A percentile compares a stretch with the other conserved stretches of the same genome.
Evolutionary conservation across 2,113 vertebrate genomes (phyloP).

Genomic region (Oreochromis tanganicae): DNA sequence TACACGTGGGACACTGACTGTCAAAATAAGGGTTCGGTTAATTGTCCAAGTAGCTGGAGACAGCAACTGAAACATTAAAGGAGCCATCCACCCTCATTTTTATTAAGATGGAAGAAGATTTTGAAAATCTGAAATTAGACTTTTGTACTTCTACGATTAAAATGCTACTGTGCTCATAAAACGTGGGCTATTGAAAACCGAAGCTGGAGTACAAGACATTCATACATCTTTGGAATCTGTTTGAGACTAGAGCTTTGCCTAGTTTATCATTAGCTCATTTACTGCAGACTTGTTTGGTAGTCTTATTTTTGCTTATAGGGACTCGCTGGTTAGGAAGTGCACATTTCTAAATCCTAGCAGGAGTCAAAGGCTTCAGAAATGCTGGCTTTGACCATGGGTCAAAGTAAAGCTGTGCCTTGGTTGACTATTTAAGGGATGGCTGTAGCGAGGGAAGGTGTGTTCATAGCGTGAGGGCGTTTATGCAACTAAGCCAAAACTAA

Average conservation of each 20-base stretch:
- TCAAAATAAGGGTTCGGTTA: neutral
- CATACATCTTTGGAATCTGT: neutral
- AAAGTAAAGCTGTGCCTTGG: constrained; percentile 48
- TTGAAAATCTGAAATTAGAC: neutral
- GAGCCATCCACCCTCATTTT: neutral
- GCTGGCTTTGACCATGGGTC: neutral
- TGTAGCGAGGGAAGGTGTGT: neutral
- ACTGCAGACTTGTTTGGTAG: neutral
- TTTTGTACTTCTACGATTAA: neutral
- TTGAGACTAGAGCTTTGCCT: constrained; percentile 6
- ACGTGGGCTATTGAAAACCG: neutral
- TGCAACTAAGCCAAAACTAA: constrained; percentile 22
- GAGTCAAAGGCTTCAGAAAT: constrained; percentile 14
- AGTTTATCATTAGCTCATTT: neutral
- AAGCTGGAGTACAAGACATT: neutral
- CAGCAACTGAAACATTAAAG: neutral
- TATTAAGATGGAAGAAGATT: neutral
- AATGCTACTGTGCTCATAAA: neutral
- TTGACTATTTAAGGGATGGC: neutral
- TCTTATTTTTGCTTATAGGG: neutral
- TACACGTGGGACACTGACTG: neutral
- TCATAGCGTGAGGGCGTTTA: constrained; percentile 18
- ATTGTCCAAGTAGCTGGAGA: neutral
- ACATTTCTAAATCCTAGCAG: constrained; percentile 29
- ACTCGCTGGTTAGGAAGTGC: constrained; percentile 27